Evolutionary conservation across 2,113 vertebrate genomes (phyloP), one percentile per base, ranked within the genome.

Genomic region (Saguinus midas): DNA sequence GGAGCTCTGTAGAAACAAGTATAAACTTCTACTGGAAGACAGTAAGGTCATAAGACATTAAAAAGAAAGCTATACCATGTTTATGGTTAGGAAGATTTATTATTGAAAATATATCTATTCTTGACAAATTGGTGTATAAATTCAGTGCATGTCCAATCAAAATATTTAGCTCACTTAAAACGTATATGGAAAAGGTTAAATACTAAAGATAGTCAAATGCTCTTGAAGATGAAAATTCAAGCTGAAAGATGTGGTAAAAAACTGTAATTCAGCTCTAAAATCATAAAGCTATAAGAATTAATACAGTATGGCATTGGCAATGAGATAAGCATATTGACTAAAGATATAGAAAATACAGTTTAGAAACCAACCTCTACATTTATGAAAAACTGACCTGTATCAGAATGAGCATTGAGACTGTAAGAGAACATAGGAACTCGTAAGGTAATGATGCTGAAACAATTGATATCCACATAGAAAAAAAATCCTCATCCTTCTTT

Each of bases 121-220:
- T 82, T 21, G 17, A 82, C 55, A 88, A 95, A 64, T 73, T 61
- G 7, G 55, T 35, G 16, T 87, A 48, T 58, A 73, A 72, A 64
- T 52, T 80, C 45, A 43, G 6, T 75, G 35, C 5, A 64, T 79
- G 95, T 86, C 8, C 20, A 87, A 17, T 82, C 40, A 61, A 87
- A 96, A 70, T 87, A 11, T 55, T 18, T 27, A 93, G 7, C n/a
- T 96, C 29, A 70, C 55, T 16, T 96, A 83, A 95, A 83, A 64
- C 82, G 29, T 66, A 35, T 64, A 48, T 96, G 37, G 16, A 68
- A 90, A 27, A 94, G 35, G 11, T 70, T 50, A 95, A 91, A 48
- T 35, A 27, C 9, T 20, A 85, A 81, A 0, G 43, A 68, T 73
- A 88, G 11, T 14, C 8, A 68, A 72, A 55, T 92, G 8, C 27